These are phyloP conservation scores for Antheraea assamensis DNA, from an alignment of 2,888 invertebrate genomes.

Conservation along the genomic window DNA sequence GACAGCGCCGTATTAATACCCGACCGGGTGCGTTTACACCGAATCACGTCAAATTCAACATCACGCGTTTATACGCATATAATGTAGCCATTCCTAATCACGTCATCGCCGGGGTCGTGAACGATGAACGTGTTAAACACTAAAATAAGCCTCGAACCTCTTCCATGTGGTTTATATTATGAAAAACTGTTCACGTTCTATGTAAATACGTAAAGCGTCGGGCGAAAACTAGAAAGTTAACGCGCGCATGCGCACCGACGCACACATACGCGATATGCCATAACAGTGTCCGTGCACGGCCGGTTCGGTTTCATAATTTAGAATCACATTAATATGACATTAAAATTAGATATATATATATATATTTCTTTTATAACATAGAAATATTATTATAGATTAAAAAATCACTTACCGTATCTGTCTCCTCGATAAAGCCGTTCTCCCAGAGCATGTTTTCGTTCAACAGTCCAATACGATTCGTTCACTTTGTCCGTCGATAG, in stretches of 20 bases:
- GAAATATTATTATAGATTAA: conserved; percentile 34
- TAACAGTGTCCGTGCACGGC: conserved; percentile 44
- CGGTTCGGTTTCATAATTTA: conserved; percentile 69
- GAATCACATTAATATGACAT: conserved; percentile 49
- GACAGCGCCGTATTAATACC: conserved; percentile 38
- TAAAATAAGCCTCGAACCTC: conserved; percentile 62
- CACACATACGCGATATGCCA: conserved; percentile 34
- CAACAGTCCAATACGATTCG: conserved; percentile 59
- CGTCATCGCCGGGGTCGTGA: conserved; percentile 56
- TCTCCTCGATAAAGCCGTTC: conserved; percentile 70
- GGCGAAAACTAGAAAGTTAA: conserved; percentile 82
- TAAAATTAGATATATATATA: conserved; percentile 30
- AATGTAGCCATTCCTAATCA: conserved; percentile 68
- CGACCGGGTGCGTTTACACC: conserved; percentile 36
- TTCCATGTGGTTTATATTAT: conserved; percentile 77
- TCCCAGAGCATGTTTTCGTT: conserved; percentile 73
- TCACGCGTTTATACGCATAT: conserved; percentile 63
- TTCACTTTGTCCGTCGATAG: conserved; percentile 43
- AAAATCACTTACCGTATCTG: conserved; percentile 69
- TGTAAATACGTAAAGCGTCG: conserved; percentile 73
- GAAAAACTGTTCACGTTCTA: conserved; percentile 81
- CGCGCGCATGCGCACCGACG: conserved; percentile 57
- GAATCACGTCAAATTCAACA: conserved; percentile 48
- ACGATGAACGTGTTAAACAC: conserved; percentile 71
- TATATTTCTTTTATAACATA: neutral